phyloP scores from a whole-genome alignment of 2,888 invertebrate genomes.

The Macrophya annulata region DNA sequence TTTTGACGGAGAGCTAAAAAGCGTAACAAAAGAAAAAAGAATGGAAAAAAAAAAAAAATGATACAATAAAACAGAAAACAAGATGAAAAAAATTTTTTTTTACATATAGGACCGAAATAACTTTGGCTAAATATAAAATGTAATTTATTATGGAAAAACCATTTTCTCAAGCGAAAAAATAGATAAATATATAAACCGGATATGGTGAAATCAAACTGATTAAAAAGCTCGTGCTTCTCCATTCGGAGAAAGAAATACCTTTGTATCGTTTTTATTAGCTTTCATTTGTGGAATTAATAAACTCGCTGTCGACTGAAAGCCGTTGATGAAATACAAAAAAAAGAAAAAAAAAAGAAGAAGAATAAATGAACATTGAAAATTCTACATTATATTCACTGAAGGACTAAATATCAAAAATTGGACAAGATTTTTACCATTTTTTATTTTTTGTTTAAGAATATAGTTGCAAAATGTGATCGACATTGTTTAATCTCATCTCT shows the following conservation, averaged over 20 bases:
- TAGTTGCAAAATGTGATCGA: too few species aligned
- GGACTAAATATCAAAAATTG: too few species aligned
- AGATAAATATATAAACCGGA: too few species aligned
- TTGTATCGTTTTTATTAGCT: neutral
- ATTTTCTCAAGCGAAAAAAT: neutral
- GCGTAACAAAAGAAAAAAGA: too few species aligned
- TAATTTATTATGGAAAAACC: constrained; percentile 4
- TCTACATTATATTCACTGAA: too few species aligned
- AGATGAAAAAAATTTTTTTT: neutral
- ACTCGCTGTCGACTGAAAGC: neutral
- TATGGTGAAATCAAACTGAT: neutral
- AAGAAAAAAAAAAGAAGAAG: neutral
- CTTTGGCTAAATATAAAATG: neutral
- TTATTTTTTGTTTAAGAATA: too few species aligned
- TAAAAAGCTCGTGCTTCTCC: neutral
- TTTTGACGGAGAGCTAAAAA: too few species aligned
- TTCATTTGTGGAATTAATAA: neutral
- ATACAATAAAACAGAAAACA: neutral
- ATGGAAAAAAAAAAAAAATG: too few species aligned
- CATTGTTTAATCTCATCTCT: too few species aligned
- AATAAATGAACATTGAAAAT: neutral
- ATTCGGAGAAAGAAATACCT: neutral
- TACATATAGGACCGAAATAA: neutral
- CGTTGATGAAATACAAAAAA: neutral
- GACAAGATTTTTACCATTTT: too few species aligned